Evolutionary conservation across 2,888 invertebrate species (phyloP), one percentile per base, ranked within the genome.

Genomic region (Polyploca ridens): DNA sequence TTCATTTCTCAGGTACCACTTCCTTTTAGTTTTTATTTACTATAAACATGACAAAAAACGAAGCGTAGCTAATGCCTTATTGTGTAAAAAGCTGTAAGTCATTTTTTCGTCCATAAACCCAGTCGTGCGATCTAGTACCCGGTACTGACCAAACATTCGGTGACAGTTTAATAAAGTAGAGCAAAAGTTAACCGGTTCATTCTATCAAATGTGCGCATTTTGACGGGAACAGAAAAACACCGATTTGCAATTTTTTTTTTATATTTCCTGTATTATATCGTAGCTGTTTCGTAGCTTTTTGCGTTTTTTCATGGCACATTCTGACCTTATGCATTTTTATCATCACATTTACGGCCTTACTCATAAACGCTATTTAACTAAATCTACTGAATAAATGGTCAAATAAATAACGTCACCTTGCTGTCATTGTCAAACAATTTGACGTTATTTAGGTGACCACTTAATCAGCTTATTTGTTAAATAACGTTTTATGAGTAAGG

Each of bases 11-110:
- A 66, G 62, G 66, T 62, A 67, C 2, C 27, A 27, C 64, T 79
- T 79, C 78, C 76, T 74, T 46, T 35, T 66, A 41, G 41, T 77
- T 77, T 71, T 72, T 71, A 41, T 61, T 5, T 19, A 63, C 63
- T 11, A 46, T 60, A 27, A 62, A 63, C 60, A 65, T 63, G 14
- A 68, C 58, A 75, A 75, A 75, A 71, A 72, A 62, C 65, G 4
- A 16, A 69, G 69, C 72, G 72, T 67, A 70, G 68, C 68, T 73
- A 64, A 63, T 62, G 65, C 66, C 33, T 60, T 33, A 58, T 67
- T 64, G 49, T 61, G n/a, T 62, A 73, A 72, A 70, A 72, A 65
- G 68, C 62, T 64, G 49, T 58, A 64, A 62, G 63, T 70, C 69
- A 58, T 57, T 74, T 73, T 70, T 64, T 62, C n/a, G 3, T 14